A percentile compares a stretch with the other conserved stretches of the same genome.
phyloP scores from a whole-genome alignment of 1,140 invertebrate species.

The Paraescarpia echinospica region DNA sequence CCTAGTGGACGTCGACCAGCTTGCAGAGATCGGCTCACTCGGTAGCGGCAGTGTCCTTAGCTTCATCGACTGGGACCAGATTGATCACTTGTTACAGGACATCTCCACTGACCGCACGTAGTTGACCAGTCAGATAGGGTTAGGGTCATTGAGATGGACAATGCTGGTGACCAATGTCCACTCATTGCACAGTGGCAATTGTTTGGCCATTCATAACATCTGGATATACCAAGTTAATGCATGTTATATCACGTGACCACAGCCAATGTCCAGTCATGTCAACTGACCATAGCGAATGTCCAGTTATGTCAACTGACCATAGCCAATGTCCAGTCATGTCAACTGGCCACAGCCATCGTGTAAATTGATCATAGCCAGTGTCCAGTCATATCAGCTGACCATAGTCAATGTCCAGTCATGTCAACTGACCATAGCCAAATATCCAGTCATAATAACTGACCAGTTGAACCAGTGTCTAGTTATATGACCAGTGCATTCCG shows the following conservation, averaged over 20 bases:
- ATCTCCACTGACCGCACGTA: neutral
- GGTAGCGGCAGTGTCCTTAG: constrained; percentile 50
- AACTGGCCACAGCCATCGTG: neutral
- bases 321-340: neutral
- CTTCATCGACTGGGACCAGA: constrained; percentile 55
- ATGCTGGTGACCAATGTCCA: neutral
- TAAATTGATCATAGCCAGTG: neutral
- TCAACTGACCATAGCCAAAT: neutral
- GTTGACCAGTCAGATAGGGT: neutral
- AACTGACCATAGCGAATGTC: neutral
- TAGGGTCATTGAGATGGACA: neutral
- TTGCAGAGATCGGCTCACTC: constrained; percentile 47
- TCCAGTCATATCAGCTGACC: neutral
- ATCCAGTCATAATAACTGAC: neutral
- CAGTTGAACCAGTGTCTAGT: no score
- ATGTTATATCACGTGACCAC: neutral
- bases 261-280: neutral
- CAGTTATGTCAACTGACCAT: neutral
- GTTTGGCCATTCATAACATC: neutral
- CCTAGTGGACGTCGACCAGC: constrained; percentile 47
- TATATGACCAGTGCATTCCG: no score
- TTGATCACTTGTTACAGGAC: constrained; percentile 47
- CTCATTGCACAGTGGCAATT: neutral
- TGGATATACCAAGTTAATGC: neutral
- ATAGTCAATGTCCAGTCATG: neutral